Conservation (phyloP, 2,797 vertebrate genomes). For the Anguilla pacifica region DNA sequence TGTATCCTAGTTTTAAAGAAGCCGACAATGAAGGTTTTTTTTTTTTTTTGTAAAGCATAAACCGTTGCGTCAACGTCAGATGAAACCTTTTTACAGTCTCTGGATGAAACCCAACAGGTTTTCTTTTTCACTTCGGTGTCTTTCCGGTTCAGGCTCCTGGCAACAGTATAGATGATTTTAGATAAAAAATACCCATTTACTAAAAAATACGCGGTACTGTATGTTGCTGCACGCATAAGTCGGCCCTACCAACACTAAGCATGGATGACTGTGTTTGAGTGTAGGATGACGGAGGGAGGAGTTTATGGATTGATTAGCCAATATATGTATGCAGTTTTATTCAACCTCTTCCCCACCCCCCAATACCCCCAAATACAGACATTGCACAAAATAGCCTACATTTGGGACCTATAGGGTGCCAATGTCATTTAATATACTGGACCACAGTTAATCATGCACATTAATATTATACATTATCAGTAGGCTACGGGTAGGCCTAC, state of each 20-base stretch:
- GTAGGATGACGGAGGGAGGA: slow-evolving; percentile 10
- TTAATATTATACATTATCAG: no score
- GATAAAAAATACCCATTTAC: not conserved
- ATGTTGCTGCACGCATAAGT: not conserved
- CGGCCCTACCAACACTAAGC: not conserved
- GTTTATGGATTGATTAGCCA: not conserved
- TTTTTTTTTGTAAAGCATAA: not conserved
- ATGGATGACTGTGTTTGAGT: not conserved
- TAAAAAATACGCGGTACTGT: not conserved
- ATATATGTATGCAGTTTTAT: slow-evolving; percentile 20
- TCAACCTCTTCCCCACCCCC: not conserved
- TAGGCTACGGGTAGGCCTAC: no score
- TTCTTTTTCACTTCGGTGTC: not conserved
- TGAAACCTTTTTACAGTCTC: not conserved
- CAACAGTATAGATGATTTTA: not conserved
- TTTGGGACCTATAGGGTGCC: no score
- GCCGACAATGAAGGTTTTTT: not conserved
- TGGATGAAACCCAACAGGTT: not conserved
- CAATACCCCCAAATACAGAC: not conserved
- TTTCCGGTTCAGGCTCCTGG: not conserved
- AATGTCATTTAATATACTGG: no score
- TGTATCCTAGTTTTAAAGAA: not conserved
- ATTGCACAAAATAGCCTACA: no score
- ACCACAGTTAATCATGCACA: no score
- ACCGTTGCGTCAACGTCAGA: not conserved